Evolutionary conservation across 2,113 vertebrate species (phyloP).

Genomic region (Elaphurus davidianus): DNA sequence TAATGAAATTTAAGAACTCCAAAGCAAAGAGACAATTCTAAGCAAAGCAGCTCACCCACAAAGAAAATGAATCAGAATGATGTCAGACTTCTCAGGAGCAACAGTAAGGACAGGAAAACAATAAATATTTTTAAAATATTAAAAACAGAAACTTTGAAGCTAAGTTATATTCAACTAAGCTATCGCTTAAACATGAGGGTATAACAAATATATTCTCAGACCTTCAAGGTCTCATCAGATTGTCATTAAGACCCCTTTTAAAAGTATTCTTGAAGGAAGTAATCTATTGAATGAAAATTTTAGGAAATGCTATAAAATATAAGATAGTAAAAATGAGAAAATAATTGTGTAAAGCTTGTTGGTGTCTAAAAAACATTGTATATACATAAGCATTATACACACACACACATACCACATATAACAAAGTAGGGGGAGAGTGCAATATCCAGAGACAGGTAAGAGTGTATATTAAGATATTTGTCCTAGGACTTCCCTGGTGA

Average conservation of each 20-base stretch:
- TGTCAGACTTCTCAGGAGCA: neutral
- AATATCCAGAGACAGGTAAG: neutral
- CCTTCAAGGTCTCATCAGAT: neutral
- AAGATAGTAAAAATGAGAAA: neutral
- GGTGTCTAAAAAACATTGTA: neutral
- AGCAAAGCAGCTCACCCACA: neutral
- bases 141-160: neutral
- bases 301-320: neutral
- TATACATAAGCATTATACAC: neutral
- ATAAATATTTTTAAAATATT: neutral
- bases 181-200: neutral
- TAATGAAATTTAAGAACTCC: neutral
- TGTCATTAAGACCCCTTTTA: neutral
- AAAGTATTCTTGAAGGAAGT: neutral
- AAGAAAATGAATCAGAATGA: neutral
- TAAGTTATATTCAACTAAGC: neutral
- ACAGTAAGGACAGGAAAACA: neutral
- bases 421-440: neutral
- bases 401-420: neutral
- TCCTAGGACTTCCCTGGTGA: neutral
- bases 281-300: neutral
- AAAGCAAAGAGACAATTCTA: neutral
- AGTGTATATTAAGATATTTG: neutral
- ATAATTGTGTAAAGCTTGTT: neutral
- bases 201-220: neutral